A percentile compares a stretch with the other conserved stretches of the same genome.
Conservation (phyloP, 2,797 vertebrate genomes). For the Gymnocypris eckloni region DNA sequence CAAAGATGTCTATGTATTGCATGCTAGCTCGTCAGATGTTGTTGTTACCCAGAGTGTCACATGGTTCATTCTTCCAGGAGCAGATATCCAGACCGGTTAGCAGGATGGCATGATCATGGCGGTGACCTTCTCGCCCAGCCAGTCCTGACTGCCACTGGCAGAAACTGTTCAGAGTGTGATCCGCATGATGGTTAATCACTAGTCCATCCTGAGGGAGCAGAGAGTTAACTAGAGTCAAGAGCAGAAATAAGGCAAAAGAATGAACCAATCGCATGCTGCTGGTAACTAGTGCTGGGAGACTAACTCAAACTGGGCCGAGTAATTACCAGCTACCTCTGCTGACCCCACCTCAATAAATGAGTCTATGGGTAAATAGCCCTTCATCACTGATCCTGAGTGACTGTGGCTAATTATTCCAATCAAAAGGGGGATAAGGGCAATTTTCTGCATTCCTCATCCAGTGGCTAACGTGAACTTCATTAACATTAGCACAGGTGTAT, state of each 20-base stretch:
- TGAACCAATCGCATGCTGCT: neutral
- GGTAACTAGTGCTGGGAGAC: neutral
- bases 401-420: slow-evolving; percentile 21
- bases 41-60: slow-evolving; percentile 88
- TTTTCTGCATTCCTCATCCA: slow-evolving; percentile 69
- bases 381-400: slow-evolving; percentile 44
- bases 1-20: neutral
- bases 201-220: slow-evolving; percentile 81
- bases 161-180: slow-evolving; percentile 91
- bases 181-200: slow-evolving; percentile 89
- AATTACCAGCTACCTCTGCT: slow-evolving; percentile 46
- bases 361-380: slow-evolving; percentile 42
- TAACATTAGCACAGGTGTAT: slow-evolving; percentile 76
- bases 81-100: slow-evolving; percentile 92
- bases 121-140: slow-evolving; percentile 81
- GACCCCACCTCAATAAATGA: slow-evolving; percentile 39
- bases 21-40: neutral
- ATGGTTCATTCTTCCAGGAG: slow-evolving; percentile 93
- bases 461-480: slow-evolving; percentile 66
- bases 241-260: neutral
- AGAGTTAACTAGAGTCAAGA: neutral
- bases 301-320: slow-evolving; percentile 31
- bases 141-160: slow-evolving; percentile 92
- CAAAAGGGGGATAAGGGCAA: slow-evolving; percentile 50
- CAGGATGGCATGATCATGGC: slow-evolving; percentile 90